Conservation (phyloP, 1,140 invertebrate genomes). For the Spodoptera litura region DNA sequence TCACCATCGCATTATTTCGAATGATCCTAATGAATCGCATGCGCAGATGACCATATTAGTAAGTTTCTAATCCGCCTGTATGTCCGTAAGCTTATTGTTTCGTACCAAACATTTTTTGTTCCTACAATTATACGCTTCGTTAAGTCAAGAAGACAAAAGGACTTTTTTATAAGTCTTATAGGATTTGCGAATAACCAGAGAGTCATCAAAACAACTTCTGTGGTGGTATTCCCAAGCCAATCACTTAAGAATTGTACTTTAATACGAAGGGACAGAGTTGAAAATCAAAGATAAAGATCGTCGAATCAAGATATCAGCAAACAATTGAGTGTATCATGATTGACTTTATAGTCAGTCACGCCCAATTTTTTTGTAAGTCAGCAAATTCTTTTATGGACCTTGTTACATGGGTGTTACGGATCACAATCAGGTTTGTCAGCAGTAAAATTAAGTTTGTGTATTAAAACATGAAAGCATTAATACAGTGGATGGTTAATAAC, state of each 20-base stretch:
- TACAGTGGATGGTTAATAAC: conserved; percentile 58
- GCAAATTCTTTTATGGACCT: conserved; percentile 14
- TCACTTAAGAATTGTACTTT: conserved; percentile 25
- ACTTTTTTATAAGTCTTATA: conserved; percentile 54
- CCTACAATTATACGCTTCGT: conserved; percentile 46
- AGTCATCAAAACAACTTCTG: conserved; percentile 53
- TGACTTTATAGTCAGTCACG: conserved; percentile 54
- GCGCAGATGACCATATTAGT: conserved; percentile 42
- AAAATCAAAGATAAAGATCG: conserved; percentile 37
- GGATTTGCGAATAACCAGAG: conserved; percentile 55
- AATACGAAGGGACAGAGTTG: conserved; percentile 27
- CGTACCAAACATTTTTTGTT: conserved; percentile 47
- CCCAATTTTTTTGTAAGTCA: conserved; percentile 5
- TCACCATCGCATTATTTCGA: conserved; percentile 15
- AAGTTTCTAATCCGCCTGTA: conserved; percentile 44
- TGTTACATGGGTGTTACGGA: conserved; percentile 30
- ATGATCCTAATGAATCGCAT: conserved; percentile 43
- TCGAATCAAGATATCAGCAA: conserved; percentile 56
- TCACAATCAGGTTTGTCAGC: conserved; percentile 21
- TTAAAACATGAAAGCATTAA: conserved; percentile 50
- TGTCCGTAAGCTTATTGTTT: conserved; percentile 47
- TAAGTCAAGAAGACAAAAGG: conserved; percentile 51
- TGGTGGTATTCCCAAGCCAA: conserved; percentile 25
- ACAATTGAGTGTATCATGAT: conserved; percentile 64
- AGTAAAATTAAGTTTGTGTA: conserved; percentile 36